Percentiles rank a stretch among this genome's conserved stretches.
These are phyloP conservation scores for Rotaria sp. DNA, from an alignment of 2,888 invertebrate species.

Conservation along the genomic window DNA sequence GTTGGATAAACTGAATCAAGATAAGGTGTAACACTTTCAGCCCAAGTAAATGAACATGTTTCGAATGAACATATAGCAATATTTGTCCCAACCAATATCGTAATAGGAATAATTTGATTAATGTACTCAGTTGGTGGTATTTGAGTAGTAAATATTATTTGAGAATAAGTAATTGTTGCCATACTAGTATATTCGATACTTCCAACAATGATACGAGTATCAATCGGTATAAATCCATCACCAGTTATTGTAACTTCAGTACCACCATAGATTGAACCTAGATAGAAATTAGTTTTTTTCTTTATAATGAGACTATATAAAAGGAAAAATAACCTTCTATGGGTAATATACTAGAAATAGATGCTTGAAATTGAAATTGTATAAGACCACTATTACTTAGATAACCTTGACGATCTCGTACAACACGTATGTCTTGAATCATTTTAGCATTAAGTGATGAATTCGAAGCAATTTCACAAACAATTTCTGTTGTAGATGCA, in stretches of 20 bases:
- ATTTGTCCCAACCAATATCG: not conserved
- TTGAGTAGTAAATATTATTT: not conserved
- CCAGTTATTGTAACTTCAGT: not conserved
- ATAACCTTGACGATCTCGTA: not conserved
- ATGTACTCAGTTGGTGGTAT: not conserved
- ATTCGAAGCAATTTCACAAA: not conserved
- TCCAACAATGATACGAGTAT: not conserved
- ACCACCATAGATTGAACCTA: not conserved
- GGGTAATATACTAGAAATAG: not conserved
- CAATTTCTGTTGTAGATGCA: not conserved
- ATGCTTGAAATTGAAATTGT: constrained; percentile 13
- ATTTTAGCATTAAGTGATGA: not conserved
- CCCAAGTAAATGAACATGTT: not conserved
- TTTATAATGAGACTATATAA: not conserved
- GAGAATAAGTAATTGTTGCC: not conserved
- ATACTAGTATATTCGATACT: not conserved
- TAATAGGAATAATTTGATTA: not conserved
- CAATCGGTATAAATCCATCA: not conserved
- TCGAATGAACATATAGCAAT: not conserved
- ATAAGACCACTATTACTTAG: not conserved
- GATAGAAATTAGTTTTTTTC: too few relatives aligned
- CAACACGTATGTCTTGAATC: not conserved
- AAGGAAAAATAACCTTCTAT: too few relatives aligned
- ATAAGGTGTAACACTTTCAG: not conserved
- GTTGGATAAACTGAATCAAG: not conserved